Base-by-base conservation (phyloP, 2,888 invertebrate genomes). In the Eupithecia insigniata region DNA sequence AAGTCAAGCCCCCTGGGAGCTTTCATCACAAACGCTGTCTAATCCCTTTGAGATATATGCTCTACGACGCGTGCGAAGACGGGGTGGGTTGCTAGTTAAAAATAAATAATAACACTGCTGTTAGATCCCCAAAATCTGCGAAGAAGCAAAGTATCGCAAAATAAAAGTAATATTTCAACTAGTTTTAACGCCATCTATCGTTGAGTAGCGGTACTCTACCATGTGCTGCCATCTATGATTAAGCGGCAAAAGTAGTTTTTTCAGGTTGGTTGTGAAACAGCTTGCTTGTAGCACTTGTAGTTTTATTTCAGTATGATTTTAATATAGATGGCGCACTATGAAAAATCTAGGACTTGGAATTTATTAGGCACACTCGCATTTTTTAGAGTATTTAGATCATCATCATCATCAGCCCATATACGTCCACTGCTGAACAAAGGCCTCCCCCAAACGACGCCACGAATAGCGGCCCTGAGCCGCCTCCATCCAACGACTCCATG, bases 171-270 rank as follows among this genome's bases (percentile, higher is more conserved):
- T 7, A 8, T 43, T 22, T 22, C 8, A 22, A 18, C n/a, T 51
- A 2, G 65, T 46, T 4, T 28, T 62, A 26, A 39, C 61, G 73
- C 58, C 70, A 73, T 68, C 73, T 73, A 30, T 67, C 16, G 18
- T 18, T 7, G 34, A 73, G 65, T 70, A 73, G 67, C 28, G 10
- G 8, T 43, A 55, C n/a, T 5, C 6, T 28, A 1, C 10, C 28
- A 1, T 10, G 34, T 60, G 4, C 39, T 61, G 67, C 60, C 30
- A 65, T 65, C 64, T 70, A 67, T 61, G 51, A 46, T 28, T 22
- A 43, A 58, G 22, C 46, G 67, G 73, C 16, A 30, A 30, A 60
- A 60, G 8, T 51, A 22, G 12, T 22, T 12, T 22, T 12, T 22
- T 22, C 4, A 51, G 22, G 51, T 51, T 43, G n/a, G 51, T 51